These are phyloP conservation scores for Cephus pulcher DNA, from an alignment of 2,888 invertebrate genomes.

Conservation along the genomic window DNA sequence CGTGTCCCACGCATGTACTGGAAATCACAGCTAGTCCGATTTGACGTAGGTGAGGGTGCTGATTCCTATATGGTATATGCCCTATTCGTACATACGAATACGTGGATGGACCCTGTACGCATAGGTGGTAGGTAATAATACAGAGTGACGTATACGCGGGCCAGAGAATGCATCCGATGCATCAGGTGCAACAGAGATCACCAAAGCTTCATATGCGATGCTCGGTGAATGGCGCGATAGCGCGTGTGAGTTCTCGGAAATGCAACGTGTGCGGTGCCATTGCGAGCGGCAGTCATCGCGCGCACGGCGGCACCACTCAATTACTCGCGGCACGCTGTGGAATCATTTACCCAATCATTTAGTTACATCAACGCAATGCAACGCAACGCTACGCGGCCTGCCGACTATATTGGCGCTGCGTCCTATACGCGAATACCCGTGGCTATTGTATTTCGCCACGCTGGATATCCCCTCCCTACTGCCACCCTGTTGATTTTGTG, in stretches of 20 bases:
- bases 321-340: constrained; percentile 66
- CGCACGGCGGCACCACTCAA: constrained; percentile 60
- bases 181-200: background rate
- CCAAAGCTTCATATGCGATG: background rate
- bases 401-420: constrained; percentile 15
- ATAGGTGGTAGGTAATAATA: background rate
- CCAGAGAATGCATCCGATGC: background rate
- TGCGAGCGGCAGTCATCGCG: constrained; percentile 45
- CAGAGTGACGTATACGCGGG: background rate
- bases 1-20: background rate
- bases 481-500: constrained; percentile 64
- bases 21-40: background rate
- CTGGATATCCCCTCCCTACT: constrained; percentile 51
- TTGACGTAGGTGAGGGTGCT: background rate
- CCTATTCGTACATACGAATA: background rate
- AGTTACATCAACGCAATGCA: constrained; percentile 64
- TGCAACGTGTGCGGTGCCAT: background rate
- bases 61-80: background rate
- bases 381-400: constrained; percentile 45
- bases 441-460: constrained; percentile 58
- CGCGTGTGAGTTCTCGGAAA: background rate
- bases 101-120: background rate
- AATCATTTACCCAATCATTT: constrained; percentile 68
- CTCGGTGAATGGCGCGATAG: background rate
- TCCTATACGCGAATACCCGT: constrained; percentile 8